Evolutionary conservation across 2,797 vertebrate species (phyloP), one percentile per base, ranked within the genome.

Genomic region (Fundulus diaphanus): DNA sequence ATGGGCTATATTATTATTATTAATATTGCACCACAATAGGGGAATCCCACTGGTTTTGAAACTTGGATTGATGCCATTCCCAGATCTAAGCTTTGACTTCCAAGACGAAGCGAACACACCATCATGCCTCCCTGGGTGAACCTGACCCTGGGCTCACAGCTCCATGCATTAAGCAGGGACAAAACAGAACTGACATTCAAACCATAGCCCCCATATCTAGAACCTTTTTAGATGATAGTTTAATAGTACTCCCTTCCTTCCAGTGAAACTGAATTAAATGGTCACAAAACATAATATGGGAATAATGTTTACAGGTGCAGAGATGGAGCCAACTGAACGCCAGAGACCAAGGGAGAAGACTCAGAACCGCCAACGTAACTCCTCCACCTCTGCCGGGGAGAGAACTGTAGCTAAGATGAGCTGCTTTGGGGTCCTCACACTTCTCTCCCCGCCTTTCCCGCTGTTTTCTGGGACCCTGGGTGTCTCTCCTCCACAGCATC

Each of bases 381-480:
- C 68, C 33, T 59, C 52, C 57, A 24, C 37, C 16, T 0, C 67
- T 48, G 48, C n/a, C 5, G 61, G 42, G 70, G 79, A 75, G 74
- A 82, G 70, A 68, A 56, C 56, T 67, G 15, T 7, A 52, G 66
- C 78, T 73, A 68, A 72, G 82, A 87, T 84, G 83, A 88, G 76
- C 73, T 77, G 73, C 74, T 61, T 79, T 54, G 83, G 77, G 70
- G 29, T 71, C 80, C 57, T 74, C 77, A 76, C 40, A 81, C 77
- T 29, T 22, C 5, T 54, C 48, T 42, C 81, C 13, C 70, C 74
- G 85, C 69, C 82, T 51, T 78, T 77, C 67, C 79, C 72, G 56
- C 67, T 78, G 76, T 70, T 57, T 52, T 12, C 66, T 73, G 81
- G 81, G 80, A 87, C 80, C 11, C 35, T 24, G 57, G 69, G 70